A percentile compares a stretch with the other conserved stretches of the same genome.
These are phyloP conservation scores for Andrena flavipes DNA, from an alignment of 2,888 invertebrate genomes.

Conservation along the genomic window DNA sequence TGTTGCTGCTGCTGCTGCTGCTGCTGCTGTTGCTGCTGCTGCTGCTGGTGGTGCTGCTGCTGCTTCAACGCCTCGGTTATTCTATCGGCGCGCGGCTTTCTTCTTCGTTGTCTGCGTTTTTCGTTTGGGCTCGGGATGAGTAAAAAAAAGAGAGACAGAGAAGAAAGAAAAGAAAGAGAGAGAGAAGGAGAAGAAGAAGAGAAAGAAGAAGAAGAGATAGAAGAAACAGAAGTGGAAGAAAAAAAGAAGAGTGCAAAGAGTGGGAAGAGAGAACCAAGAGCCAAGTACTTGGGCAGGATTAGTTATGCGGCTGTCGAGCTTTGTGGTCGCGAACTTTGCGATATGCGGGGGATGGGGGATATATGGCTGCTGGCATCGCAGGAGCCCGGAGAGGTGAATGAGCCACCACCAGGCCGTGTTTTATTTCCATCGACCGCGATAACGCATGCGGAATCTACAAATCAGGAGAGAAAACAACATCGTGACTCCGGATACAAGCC, in stretches of 20 bases:
- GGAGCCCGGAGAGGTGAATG: constrained; percentile 57
- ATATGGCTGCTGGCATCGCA: constrained; percentile 54
- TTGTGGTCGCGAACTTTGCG: constrained; percentile 41
- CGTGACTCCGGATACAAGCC: constrained; percentile 55
- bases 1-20: too few relatives aligned
- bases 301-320: constrained; percentile 57
- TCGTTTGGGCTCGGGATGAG: constrained; percentile 75
- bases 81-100: constrained; percentile 81
- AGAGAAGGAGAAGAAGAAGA: constrained; percentile 58
- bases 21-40: neutral
- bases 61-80: constrained; percentile 73
- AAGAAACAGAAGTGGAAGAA: constrained; percentile 50
- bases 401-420: constrained; percentile 82
- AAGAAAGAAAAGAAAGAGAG: constrained; percentile 62
- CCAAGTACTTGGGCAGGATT: constrained; percentile 54
- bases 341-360: constrained; percentile 43
- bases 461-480: constrained; percentile 81
- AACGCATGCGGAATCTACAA: constrained; percentile 85
- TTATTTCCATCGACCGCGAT: constrained; percentile 84
- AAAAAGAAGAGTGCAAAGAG: constrained; percentile 49
- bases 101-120: constrained; percentile 82
- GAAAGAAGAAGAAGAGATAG: constrained; percentile 46
- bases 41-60: constrained; percentile 69
- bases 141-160: constrained; percentile 76
- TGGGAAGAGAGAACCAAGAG: constrained; percentile 51